Percentiles rank a stretch among this genome's conserved stretches.
Conservation (phyloP, 2,888 invertebrate species). For the Drosophila borborema region DNA sequence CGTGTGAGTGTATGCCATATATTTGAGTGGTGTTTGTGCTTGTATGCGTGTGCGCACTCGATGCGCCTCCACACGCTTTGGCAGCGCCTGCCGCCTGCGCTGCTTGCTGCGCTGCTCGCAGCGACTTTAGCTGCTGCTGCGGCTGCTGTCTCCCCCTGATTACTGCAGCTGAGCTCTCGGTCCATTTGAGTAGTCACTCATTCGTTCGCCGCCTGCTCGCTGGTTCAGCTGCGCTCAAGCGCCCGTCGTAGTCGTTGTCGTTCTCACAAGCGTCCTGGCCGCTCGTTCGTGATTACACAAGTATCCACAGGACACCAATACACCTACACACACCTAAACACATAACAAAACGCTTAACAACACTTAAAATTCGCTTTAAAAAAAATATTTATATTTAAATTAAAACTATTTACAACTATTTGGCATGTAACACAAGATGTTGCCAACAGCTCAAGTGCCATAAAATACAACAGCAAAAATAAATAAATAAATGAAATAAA, state of each 20-base stretch:
- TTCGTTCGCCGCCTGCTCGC: slow-evolving; percentile 79
- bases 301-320: slow-evolving; percentile 13
- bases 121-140: slow-evolving; percentile 21
- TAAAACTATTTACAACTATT: slow-evolving; percentile 30
- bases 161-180: slow-evolving; percentile 72
- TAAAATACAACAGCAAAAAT: slow-evolving; percentile 19
- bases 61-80: slow-evolving; percentile 59
- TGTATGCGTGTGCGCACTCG: slow-evolving; percentile 77
- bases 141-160: slow-evolving; percentile 61
- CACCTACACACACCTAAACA: slow-evolving; percentile 14
- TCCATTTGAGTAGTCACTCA: slow-evolving; percentile 78
- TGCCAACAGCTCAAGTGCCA: slow-evolving; percentile 43
- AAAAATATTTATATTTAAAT: slow-evolving; percentile 10
- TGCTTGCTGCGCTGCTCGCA: slow-evolving; percentile 23
- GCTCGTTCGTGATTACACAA: slow-evolving; percentile 38
- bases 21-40: slow-evolving; percentile 24
- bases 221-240: slow-evolving; percentile 78
- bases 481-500: background rate
- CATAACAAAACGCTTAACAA: slow-evolving; percentile 1
- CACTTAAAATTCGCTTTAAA: slow-evolving; percentile 12
- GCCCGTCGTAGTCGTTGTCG: slow-evolving; percentile 51
- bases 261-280: slow-evolving; percentile 41
- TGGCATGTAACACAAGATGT: slow-evolving; percentile 32
- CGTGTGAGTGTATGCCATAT: slow-evolving; percentile 23
- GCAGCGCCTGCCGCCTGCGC: too few relatives aligned